Base-by-base conservation (phyloP, 1,140 invertebrate species). In the Archivesica marissinica region DNA sequence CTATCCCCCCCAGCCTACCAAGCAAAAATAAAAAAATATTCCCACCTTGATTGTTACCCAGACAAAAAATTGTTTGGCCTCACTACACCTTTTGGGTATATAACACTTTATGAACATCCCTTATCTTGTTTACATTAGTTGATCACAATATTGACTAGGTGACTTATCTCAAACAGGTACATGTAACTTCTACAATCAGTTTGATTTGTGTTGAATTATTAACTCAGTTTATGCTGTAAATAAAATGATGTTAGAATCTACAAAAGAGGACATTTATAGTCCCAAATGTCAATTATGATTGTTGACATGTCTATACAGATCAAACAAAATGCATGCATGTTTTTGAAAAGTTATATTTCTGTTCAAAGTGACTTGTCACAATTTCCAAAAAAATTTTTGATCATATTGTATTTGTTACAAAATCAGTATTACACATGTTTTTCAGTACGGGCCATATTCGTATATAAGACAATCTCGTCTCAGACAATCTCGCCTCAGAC, bases 61-160 rank as follows among this genome's bases (percentile, higher is more conserved):
- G n/a, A n/a, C n/a, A n/a, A n/a, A n/a, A n/a, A n/a, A n/a, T n/a
- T n/a, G n/a, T n/a, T n/a, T n/a, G n/a, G n/a, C n/a, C n/a, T n/a
- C n/a, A 50, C 68, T 72, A 47, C 28, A 47, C 68, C 41, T 33
- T 72, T 72, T 25, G 35, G 68, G 39, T 72, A 44, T 72, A 38
- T 50, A 41, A 72, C 68, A 64, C 50, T 72, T 66, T 72, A 72
- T 64, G 54, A 56, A 61, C 76, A 61, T 64, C 38, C 7, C 59
- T 79, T 79, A 76, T 76, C 74, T 76, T 76, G 35, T 79, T 79
- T 64, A 66, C 76, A 61, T 79, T 59, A 33, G 39, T 28, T 79
- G 76, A 79, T 61, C 41, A 33, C 25, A 64, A 61, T 79, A 79
- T 79, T 79, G 76, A 79, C 76, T 44, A 79, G 76, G 59, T 35